Conservation (phyloP, 2,888 invertebrate species). For the Nomada fabriciana region DNA sequence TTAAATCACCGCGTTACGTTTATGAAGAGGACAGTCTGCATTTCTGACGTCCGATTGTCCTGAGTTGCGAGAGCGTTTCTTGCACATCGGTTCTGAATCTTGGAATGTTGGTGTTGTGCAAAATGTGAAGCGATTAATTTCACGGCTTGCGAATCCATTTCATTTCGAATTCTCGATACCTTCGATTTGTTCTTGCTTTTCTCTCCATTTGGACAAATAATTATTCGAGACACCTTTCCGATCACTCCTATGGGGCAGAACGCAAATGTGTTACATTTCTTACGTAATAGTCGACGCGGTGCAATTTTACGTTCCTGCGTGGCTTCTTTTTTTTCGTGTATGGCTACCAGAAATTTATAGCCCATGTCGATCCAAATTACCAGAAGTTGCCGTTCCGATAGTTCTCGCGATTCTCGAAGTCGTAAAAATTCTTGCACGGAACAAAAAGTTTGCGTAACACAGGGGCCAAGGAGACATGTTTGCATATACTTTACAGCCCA, state of each 20-base stretch:
- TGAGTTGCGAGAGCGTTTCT: no score
- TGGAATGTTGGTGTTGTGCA: no score
- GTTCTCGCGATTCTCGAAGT: background rate
- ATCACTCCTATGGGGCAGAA: background rate
- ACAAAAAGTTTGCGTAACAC: slow-evolving; percentile 1
- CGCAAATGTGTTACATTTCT: background rate
- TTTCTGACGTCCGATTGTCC: no score
- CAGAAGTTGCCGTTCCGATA: background rate
- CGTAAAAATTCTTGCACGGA: background rate
- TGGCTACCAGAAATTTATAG: background rate
- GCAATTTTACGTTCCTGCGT: background rate
- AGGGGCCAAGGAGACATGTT: background rate
- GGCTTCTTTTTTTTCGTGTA: background rate
- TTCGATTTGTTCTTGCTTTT: no score
- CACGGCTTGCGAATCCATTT: no score
- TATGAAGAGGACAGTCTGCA: background rate
- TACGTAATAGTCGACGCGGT: background rate
- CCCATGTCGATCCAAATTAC: slow-evolving; percentile 3
- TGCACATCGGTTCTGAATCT: no score
- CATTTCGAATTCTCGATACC: no score
- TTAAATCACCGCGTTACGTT: slow-evolving; percentile 37
- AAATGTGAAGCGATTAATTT: no score
- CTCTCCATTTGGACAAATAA: no score
- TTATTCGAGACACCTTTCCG: no score
- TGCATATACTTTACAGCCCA: background rate